Conservation (phyloP, 2,888 invertebrate species). For the Germaria angustata region DNA sequence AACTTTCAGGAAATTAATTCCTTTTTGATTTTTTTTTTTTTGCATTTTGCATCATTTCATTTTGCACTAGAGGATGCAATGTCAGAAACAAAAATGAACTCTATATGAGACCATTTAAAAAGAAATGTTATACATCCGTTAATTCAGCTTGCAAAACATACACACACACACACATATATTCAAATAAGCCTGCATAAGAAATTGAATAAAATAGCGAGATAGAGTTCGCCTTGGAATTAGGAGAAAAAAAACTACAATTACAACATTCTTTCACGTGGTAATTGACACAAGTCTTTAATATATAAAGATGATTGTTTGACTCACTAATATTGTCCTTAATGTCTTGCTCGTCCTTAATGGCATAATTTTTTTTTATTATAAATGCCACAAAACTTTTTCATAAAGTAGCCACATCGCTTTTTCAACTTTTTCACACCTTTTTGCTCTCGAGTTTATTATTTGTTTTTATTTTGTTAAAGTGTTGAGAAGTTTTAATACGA, state of each 20-base stretch:
- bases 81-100: too few relatives aligned
- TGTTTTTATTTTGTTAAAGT: slow-evolving; percentile 18
- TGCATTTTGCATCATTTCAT: too few relatives aligned
- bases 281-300: slow-evolving; percentile 25
- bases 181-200: too few relatives aligned
- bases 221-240: too few relatives aligned
- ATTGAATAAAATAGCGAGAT: too few relatives aligned
- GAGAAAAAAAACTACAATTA: background rate
- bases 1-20: too few relatives aligned
- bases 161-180: too few relatives aligned
- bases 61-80: too few relatives aligned
- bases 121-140: too few relatives aligned
- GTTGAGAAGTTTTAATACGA: slow-evolving; percentile 47
- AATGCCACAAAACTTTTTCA: slow-evolving; percentile 28
- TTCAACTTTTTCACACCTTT: background rate
- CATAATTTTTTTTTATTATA: slow-evolving; percentile 9
- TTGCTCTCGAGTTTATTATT: background rate
- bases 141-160: too few relatives aligned
- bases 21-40: too few relatives aligned
- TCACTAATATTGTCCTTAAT: slow-evolving; percentile 43
- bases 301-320: background rate
- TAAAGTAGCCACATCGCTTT: slow-evolving; percentile 22
- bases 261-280: slow-evolving; percentile 39
- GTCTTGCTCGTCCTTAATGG: slow-evolving; percentile 50
- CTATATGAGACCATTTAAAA: too few relatives aligned